Evolutionary conservation across 2,888 invertebrate species (phyloP).

Genomic region (Polia nebulosa): DNA sequence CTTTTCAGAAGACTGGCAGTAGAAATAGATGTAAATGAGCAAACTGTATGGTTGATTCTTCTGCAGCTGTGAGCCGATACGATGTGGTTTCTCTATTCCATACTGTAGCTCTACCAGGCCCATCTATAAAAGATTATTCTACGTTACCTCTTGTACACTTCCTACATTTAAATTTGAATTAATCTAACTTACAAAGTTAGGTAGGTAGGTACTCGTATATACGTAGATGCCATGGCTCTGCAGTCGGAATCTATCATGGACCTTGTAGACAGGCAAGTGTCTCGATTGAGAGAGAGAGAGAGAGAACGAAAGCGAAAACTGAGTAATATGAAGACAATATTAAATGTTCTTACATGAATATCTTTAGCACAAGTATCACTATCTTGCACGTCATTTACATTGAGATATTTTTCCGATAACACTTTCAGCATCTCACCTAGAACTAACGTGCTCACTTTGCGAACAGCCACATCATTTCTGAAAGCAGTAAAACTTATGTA

Average conservation of each 20-base stretch:
- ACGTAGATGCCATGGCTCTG: no score
- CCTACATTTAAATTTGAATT: no score
- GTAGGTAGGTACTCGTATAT: no score
- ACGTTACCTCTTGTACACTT: no score
- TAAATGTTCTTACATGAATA: slow-evolving; percentile 84
- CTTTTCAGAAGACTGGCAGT: slow-evolving; percentile 87
- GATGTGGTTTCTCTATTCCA: slow-evolving; percentile 82
- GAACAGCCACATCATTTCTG: slow-evolving; percentile 79
- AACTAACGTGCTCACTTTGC: slow-evolving; percentile 84
- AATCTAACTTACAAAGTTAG: no score
- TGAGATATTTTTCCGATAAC: slow-evolving; percentile 81
- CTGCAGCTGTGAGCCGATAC: slow-evolving; percentile 79
- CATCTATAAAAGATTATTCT: slow-evolving; percentile 77
- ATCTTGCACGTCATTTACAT: slow-evolving; percentile 66
- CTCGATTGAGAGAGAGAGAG: no score
- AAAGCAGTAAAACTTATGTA: slow-evolving; percentile 43
- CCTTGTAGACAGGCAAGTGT: no score
- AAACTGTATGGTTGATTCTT: slow-evolving; percentile 83
- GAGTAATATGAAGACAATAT: no score
- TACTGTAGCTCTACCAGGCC: slow-evolving; percentile 84
- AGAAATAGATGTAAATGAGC: slow-evolving; percentile 87
- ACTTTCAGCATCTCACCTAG: slow-evolving; percentile 84
- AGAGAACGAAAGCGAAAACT: no score
- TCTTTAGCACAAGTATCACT: slow-evolving; percentile 74
- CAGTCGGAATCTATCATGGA: no score